Conservation (phyloP, 2,888 invertebrate species). For the Cantharis nigra region DNA sequence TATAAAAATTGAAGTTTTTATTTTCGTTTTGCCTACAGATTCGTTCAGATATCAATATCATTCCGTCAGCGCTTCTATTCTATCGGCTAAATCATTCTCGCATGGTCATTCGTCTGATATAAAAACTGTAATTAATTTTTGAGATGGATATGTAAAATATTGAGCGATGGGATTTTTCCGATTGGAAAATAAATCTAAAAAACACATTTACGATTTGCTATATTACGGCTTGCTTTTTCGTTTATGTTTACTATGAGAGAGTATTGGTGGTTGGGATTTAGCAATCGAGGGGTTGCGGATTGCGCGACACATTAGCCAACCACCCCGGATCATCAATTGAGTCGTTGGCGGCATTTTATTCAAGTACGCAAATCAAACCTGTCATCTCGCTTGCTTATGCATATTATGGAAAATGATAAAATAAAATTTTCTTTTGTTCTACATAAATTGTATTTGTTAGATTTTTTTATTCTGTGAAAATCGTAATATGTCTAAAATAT, state of each 20-base stretch:
- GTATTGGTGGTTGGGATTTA: constrained; percentile 36
- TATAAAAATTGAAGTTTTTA: constrained; percentile 47
- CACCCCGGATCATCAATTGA: constrained; percentile 46
- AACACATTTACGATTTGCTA: constrained; percentile 50
- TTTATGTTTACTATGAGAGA: constrained; percentile 30
- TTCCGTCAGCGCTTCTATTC: constrained; percentile 35
- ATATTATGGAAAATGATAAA: not conserved
- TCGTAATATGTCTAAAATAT: not conserved
- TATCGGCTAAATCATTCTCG: constrained; percentile 40
- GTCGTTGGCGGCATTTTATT: constrained; percentile 43
- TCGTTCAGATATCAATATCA: constrained; percentile 43
- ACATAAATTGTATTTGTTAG: not conserved
- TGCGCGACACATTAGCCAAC: constrained; percentile 51
- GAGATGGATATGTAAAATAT: constrained; percentile 55
- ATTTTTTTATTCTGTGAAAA: not conserved
- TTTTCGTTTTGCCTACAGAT: constrained; percentile 37
- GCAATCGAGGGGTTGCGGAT: constrained; percentile 42
- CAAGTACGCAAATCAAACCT: constrained; percentile 52
- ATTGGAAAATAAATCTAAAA: constrained; percentile 53
- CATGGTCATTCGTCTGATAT: constrained; percentile 41
- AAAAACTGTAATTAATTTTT: constrained; percentile 55
- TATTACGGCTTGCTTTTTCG: constrained; percentile 44
- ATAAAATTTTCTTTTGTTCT: not conserved
- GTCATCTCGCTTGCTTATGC: constrained; percentile 42
- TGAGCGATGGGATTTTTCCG: constrained; percentile 49